Base-by-base conservation (phyloP, 2,888 invertebrate species). In the Lottia gigantea region DNA sequence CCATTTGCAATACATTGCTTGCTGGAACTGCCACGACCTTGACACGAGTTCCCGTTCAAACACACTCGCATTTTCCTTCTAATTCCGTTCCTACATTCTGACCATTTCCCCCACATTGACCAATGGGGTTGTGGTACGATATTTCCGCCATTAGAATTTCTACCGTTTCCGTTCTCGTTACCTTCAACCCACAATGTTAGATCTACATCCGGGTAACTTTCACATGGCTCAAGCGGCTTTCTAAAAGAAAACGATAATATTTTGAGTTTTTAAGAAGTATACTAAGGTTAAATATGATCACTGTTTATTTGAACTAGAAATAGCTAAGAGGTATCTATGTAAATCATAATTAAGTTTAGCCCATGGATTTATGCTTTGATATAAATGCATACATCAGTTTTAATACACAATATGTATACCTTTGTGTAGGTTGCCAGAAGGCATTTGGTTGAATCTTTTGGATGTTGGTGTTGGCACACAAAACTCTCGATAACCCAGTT, bases 381-480 rank as follows among this genome's bases (percentile, higher is more conserved):
- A 31, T 31, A 31, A 11, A 40, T 40, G 40, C 7, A 40, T 40
- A 40, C 40, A 40, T 11, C 31, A 31, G 31, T 31, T 31, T 31
- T 31, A 31, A 31, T 31, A 31, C 2, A 40, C 40, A 40, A 8
- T 1, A 40, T 11, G 1, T 40, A 40, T 40, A 55, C 55, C 55
- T 55, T 55, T 55, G 55, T 15, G 19, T 23, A 55, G 55, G 55
- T 55, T 55, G 55, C 55, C 61, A 14, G 66, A 76, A 74, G 0
- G 71, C 72, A 40, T 67, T 25, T 0, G 26, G 64, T 40, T 76
- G 74, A 16, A 71, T 70, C 16, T 31, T 23, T 14, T 14, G 7
- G 45, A 64, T 69, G 26, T 71, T 63, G 14, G 67, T 68, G 66
- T 75, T 77, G 23, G 68, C 69, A 63, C 77, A 77, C 25, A 74